Evolutionary conservation across 2,113 vertebrate species (phyloP).

Genomic region (Serinus canaria): DNA sequence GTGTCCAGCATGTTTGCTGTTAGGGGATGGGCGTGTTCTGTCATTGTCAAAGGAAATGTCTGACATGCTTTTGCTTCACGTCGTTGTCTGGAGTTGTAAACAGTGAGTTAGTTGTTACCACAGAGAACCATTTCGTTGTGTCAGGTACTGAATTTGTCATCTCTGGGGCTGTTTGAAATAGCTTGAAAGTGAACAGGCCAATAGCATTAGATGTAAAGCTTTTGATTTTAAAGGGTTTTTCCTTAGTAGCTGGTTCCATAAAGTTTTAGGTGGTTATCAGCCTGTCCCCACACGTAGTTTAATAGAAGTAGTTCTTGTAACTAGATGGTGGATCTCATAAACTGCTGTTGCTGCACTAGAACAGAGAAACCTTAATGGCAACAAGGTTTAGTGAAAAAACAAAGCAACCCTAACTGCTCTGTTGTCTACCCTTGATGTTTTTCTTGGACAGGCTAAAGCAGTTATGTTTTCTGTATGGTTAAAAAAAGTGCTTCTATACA

Average conservation of each 20-base stretch:
- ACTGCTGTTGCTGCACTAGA: constrained; percentile 47
- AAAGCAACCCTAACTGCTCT: constrained; percentile 54
- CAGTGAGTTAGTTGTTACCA: not conserved
- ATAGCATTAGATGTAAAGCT: not conserved
- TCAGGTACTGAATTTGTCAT: not conserved
- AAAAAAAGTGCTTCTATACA: constrained; percentile 68
- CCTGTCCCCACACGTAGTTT: not conserved
- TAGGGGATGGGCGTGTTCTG: constrained; percentile 3
- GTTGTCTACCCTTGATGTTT: constrained; percentile 21
- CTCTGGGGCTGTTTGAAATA: not conserved
- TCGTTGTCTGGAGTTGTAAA: not conserved
- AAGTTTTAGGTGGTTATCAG: not conserved
- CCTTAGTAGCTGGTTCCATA: not conserved
- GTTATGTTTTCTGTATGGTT: constrained; percentile 54
- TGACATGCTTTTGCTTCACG: not conserved
- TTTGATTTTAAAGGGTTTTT: not conserved
- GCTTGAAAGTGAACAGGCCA: not conserved
- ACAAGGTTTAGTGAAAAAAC: constrained; percentile 40
- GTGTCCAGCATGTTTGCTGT: not conserved
- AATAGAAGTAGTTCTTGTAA: not conserved
- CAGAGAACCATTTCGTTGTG: not conserved
- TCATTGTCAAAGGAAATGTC: not conserved
- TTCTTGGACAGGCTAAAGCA: constrained; percentile 50
- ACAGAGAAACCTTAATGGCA: constrained; percentile 11
- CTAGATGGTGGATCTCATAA: constrained; percentile 2